A percentile compares a stretch with the other conserved stretches of the same genome.
These are phyloP conservation scores for Xanthostigma xanthostigma DNA, from an alignment of 2,888 invertebrate species.

Conservation along the genomic window DNA sequence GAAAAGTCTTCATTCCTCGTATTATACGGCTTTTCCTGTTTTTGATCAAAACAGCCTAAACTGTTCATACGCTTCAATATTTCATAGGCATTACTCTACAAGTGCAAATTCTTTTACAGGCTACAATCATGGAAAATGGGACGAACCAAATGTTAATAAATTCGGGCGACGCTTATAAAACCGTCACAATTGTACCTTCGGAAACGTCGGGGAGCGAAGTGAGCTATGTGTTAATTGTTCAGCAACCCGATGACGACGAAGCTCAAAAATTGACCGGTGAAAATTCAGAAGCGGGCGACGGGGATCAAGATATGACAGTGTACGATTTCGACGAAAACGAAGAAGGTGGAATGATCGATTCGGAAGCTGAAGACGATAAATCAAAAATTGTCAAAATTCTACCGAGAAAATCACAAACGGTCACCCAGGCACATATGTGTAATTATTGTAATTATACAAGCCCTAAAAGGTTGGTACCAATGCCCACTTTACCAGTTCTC, in stretches of 20 bases:
- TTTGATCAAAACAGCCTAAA: too few relatives aligned
- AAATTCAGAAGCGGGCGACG: slow-evolving; percentile 29
- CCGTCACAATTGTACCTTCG: slow-evolving; percentile 72
- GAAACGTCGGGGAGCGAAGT: slow-evolving; percentile 63
- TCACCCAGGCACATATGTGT: slow-evolving; percentile 64
- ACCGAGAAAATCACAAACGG: slow-evolving; percentile 44
- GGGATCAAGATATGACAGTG: slow-evolving; percentile 43
- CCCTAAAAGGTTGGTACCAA: slow-evolving; percentile 49
- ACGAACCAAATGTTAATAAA: slow-evolving; percentile 36
- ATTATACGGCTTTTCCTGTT: too few relatives aligned
- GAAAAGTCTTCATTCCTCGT: too few relatives aligned
- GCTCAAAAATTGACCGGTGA: slow-evolving; percentile 34
- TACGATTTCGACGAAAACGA: slow-evolving; percentile 64
- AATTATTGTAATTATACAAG: slow-evolving; percentile 85
- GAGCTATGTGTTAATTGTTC: slow-evolving; percentile 77
- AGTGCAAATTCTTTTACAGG: slow-evolving; percentile 15
- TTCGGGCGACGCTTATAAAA: slow-evolving; percentile 53
- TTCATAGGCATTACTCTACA: too few relatives aligned
- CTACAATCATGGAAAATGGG: slow-evolving; percentile 15
- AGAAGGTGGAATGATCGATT: slow-evolving; percentile 37
- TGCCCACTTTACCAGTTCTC: background rate
- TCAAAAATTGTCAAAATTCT: slow-evolving; percentile 45
- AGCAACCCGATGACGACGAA: slow-evolving; percentile 48
- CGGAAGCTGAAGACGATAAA: slow-evolving; percentile 48
- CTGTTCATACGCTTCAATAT: too few relatives aligned